Evolutionary conservation across 30 jellyfish, hydroid and myxozoan species (phyloP), one percentile per base, ranked within the genome.

Genomic region (Rhopilema esculentum): DNA sequence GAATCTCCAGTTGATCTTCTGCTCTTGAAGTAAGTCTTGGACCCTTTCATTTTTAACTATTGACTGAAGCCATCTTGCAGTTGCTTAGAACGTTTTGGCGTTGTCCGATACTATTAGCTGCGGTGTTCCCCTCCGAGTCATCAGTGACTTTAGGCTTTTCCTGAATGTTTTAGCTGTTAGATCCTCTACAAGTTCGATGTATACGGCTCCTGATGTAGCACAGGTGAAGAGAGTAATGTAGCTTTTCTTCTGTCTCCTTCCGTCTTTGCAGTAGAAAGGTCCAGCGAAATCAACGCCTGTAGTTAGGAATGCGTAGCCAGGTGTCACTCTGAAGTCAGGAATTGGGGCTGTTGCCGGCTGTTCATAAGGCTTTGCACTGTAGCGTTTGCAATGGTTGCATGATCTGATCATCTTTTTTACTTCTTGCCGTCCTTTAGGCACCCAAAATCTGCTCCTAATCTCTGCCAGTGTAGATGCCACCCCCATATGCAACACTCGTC

Each of bases 381-480:
- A 53, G 27, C 66, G 28, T 26, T 25, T 79, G 40, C 89, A 79
- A 1, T 31, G 8, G 6, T 71, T 12, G 32, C 9, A 28, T 20
- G 20, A 4, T 30, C 30, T 31, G 8, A 8, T 27, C 1, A 64
- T 51, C 50, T 24, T 63, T 33, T 66, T 66, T 27, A 67, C 70
- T 18, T 4, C 23, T 61, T 81, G 91, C 21, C 84, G 49, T 30
- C 84, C 91, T 24, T 65, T 63, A 4, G 91, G 91, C 16, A 81
- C 4, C 83, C 91, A 81, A 65, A 64, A 81, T 81, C 72, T 30
- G 68, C 72, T 26, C 64, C 91, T 64, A 2, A 63, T 22, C 40
- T 72, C 88, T 0, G 82, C 88, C 40, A 85, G 88, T 16, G 94
- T 85, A 27, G 53, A 22, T 53, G 51, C 88, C 88, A 85, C 94